A percentile compares a stretch with the other conserved stretches of the same genome.
These are phyloP conservation scores for Phoenicopterus ruber DNA, from an alignment of 2,113 vertebrate genomes.

Conservation along the genomic window DNA sequence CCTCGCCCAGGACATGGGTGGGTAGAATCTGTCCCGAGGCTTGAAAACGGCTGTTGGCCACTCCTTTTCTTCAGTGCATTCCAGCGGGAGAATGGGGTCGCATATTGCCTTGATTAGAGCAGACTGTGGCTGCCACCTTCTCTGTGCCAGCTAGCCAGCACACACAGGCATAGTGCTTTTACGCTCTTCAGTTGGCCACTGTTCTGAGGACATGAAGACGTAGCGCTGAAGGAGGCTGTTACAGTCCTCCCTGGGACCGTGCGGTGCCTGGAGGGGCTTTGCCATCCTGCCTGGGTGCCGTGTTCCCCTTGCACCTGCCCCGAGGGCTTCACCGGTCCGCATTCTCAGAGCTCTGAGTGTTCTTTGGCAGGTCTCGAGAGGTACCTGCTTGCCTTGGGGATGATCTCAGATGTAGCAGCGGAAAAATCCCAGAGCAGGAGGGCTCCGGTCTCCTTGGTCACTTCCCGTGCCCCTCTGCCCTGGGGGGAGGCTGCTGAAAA, in stretches of 20 bases:
- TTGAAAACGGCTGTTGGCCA: background rate
- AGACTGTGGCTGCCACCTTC: constrained; percentile 10
- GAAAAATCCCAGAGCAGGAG: constrained; percentile 63
- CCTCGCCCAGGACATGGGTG: constrained; percentile 20
- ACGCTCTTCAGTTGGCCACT: background rate
- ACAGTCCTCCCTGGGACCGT: background rate
- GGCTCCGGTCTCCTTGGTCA: constrained; percentile 51
- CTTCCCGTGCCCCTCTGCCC: constrained; percentile 61
- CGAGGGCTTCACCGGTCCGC: background rate
- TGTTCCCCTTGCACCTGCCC: background rate
- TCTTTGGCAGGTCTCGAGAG: constrained; percentile 66
- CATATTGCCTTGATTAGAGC: constrained; percentile 35
- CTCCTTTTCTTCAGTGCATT: constrained; percentile 22
- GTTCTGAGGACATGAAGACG: background rate
- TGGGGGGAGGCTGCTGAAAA: constrained; percentile 53
- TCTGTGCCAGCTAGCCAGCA: background rate
- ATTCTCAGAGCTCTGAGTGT: constrained; percentile 55
- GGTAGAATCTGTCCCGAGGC: background rate
- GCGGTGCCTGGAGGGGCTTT: background rate
- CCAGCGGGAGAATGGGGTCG: background rate
- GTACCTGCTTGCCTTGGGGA: constrained; percentile 64
- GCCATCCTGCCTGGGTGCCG: background rate
- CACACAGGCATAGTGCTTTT: background rate
- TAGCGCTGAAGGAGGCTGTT: background rate
- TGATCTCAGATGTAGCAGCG: constrained; percentile 60